phyloP scores from a whole-genome alignment of 2,113 vertebrate species.

The Thermophis baileyi region DNA sequence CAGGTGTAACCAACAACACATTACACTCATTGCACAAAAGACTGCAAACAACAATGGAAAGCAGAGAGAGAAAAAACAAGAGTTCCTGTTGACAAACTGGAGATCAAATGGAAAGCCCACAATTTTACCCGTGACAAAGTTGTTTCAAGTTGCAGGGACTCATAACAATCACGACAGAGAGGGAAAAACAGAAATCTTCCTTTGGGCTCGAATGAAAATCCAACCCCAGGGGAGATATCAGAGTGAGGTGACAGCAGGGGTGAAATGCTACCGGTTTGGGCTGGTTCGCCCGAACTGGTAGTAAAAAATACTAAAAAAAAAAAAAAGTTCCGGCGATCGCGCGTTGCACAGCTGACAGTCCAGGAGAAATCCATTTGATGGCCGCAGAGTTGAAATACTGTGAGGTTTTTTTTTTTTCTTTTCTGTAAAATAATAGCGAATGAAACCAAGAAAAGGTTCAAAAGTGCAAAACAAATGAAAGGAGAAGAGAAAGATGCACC shows the following conservation, averaged over 20 bases:
- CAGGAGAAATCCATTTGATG: not conserved
- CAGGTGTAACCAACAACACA: not conserved
- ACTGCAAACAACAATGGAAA: too few relatives aligned
- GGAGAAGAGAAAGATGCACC: not conserved
- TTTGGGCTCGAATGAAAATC: not conserved
- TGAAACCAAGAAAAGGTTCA: not conserved
- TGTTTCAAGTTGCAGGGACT: not conserved
- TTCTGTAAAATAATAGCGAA: not conserved
- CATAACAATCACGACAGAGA: not conserved
- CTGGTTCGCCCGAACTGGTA: too few relatives aligned
- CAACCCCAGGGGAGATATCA: not conserved
- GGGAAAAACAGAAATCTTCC: too few relatives aligned
- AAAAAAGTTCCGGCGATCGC: too few relatives aligned
- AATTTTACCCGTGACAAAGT: not conserved
- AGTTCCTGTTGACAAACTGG: not conserved
- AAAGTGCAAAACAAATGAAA: not conserved
- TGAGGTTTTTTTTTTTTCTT: not conserved
- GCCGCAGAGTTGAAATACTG: not conserved
- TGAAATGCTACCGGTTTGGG: too few relatives aligned
- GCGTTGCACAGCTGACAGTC: too few relatives aligned
- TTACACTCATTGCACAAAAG: not conserved
- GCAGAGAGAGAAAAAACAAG: not conserved
- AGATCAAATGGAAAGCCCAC: not conserved
- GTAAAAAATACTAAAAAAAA: too few relatives aligned
- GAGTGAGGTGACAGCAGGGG: too few relatives aligned